Conservation (phyloP, 2,888 invertebrate species). For the Acanthopleura granulata region DNA sequence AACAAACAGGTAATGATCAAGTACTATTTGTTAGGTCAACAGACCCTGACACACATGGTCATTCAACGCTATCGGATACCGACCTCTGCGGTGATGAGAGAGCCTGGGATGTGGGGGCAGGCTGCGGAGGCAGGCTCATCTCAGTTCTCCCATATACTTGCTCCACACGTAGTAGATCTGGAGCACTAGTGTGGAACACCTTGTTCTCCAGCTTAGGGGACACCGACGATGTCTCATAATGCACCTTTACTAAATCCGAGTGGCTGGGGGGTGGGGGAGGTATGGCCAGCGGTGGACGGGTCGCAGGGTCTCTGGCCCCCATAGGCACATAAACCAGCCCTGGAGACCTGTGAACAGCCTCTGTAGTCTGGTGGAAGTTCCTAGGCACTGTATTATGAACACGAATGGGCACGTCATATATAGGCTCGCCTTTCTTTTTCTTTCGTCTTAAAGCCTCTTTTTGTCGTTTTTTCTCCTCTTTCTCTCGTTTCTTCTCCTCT, state of each 20-base stretch:
- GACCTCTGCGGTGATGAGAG: too few relatives aligned
- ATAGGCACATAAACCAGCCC: background rate
- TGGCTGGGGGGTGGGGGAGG: background rate
- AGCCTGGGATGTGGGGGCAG: too few relatives aligned
- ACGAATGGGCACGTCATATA: background rate
- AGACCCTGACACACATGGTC: too few relatives aligned
- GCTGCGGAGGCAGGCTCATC: too few relatives aligned
- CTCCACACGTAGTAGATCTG: slow-evolving; percentile 52
- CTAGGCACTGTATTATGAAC: slow-evolving; percentile 41
- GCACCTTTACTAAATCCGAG: background rate
- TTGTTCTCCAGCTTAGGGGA: background rate
- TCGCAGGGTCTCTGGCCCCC: background rate
- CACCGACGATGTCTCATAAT: background rate
- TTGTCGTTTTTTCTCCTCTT: slow-evolving; percentile 49
- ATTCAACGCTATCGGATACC: too few relatives aligned
- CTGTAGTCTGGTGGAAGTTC: slow-evolving; percentile 31
- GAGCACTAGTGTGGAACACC: slow-evolving; percentile 41
- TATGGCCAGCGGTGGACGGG: slow-evolving; percentile 1
- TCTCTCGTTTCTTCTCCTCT: slow-evolving; percentile 48
- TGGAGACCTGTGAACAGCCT: background rate
- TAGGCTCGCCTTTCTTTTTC: slow-evolving; percentile 30
- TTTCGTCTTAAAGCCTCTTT: slow-evolving; percentile 55
- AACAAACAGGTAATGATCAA: too few relatives aligned
- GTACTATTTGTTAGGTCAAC: too few relatives aligned
- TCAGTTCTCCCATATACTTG: slow-evolving; percentile 47